Base-by-base conservation (phyloP, 2,113 vertebrate genomes). In the Barnardius zonarius region DNA sequence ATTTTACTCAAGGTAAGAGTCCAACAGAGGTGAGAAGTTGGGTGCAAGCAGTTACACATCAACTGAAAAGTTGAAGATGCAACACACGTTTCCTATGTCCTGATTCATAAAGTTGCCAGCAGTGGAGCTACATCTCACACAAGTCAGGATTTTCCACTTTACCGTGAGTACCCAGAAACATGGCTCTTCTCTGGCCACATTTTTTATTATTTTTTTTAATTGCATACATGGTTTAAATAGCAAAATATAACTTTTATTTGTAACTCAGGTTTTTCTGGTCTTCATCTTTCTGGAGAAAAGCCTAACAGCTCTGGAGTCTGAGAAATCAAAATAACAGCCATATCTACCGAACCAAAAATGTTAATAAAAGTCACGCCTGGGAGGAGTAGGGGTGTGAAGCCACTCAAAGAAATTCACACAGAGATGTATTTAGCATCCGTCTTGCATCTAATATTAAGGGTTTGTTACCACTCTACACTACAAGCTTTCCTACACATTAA, bases 361-460 rank as follows among this genome's bases (percentile, higher is more conserved):
- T 13, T 20, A 49, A 61, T 51, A 4, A 7, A 90, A 73, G 24
- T 69, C 44, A 6, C 3, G 7, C 22, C 46, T 35, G 15, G 9
- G 4, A 43, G 13, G 12, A 24, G 7, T 5, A 1, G 5, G 9
- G 4, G 2, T 18, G 3, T 39, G 17, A 81, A 61, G 28, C 17
- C 25, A 39, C 19, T n/a, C 7, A 48, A 79, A 57, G 13, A 5
- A 6, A 54, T 83, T 83, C 37, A 28, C 48, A 55, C 8, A 61
- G 19, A 37, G 27, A 37, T 3, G 43, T 69, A 48, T 25, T 64
- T 62, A 69, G 74, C 33, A 46, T 35, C 17, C 7, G 30, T 14
- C 41, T 68, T 68, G 12, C 7, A 37, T 61, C 44, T 46, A 44
- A 35, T n/a, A 3, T 28, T 46, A 76, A 37, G 46, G 25, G 27